Conservation (phyloP, 2,797 vertebrate species). For the Hylomyscus alleni region DNA sequence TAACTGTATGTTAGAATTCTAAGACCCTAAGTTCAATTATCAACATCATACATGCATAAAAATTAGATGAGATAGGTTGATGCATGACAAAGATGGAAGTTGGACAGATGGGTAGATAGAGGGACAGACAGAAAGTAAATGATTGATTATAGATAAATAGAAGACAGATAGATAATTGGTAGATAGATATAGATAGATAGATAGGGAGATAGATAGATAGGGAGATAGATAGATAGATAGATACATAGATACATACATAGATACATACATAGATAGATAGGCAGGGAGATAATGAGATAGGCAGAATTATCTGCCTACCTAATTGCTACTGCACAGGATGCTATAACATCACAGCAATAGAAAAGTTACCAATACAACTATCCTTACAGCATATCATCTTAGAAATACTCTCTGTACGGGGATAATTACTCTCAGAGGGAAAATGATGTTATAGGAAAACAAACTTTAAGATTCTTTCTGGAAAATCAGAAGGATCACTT, state of each 20-base stretch:
- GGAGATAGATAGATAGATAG: neutral
- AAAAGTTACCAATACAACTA: neutral
- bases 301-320: neutral
- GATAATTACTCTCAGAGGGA: neutral
- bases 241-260: too few species aligned
- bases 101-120: neutral
- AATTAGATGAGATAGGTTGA: neutral
- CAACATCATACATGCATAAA: neutral
- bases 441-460: slow-evolving; percentile 46
- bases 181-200: neutral
- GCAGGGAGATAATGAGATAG: neutral
- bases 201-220: neutral
- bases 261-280: neutral
- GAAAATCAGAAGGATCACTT: neutral
- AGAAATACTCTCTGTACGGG: neutral
- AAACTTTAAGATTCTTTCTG: neutral
- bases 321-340: neutral
- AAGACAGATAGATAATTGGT: neutral
- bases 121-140: neutral
- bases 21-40: neutral
- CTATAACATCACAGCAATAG: neutral
- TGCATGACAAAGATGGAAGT: neutral
- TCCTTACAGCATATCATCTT: neutral
- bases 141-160: neutral
- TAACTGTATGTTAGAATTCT: neutral